Conservation (phyloP, 2,888 invertebrate genomes). For the Apodemia hepburni region DNA sequence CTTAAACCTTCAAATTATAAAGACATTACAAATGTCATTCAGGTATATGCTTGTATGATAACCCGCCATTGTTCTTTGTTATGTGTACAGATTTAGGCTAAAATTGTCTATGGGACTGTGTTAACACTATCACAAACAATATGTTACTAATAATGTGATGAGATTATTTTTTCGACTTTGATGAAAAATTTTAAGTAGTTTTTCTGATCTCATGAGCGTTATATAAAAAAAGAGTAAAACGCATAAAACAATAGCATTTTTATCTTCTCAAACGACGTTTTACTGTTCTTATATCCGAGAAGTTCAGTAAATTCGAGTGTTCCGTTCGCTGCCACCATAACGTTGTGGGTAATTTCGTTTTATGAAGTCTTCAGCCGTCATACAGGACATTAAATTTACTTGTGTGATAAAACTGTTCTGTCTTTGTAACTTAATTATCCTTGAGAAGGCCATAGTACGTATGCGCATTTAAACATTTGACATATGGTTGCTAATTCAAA, state of each 20-base stretch:
- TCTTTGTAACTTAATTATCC: constrained; percentile 17
- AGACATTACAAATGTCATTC: too few relatives aligned
- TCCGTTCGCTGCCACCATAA: constrained; percentile 32
- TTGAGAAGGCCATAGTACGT: neutral
- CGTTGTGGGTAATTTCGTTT: constrained; percentile 54
- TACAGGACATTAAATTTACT: constrained; percentile 24
- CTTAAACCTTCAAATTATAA: too few relatives aligned
- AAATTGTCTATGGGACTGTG: too few relatives aligned
- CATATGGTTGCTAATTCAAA: too few relatives aligned
- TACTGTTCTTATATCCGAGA: constrained; percentile 54
- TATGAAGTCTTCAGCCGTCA: constrained; percentile 49
- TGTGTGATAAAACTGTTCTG: constrained; percentile 9
- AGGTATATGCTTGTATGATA: too few relatives aligned
- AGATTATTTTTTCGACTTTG: too few relatives aligned
- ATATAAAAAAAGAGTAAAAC: neutral
- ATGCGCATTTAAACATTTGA: too few relatives aligned
- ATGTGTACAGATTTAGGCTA: too few relatives aligned
- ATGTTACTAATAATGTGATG: too few relatives aligned
- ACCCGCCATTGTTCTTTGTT: too few relatives aligned
- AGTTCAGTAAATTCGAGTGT: constrained; percentile 59
- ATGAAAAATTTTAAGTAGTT: too few relatives aligned
- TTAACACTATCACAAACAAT: too few relatives aligned
- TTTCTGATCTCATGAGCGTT: neutral
- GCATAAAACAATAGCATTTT: constrained; percentile 32
- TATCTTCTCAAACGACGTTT: constrained; percentile 43